Conservation (phyloP, 30 jellyfish, hydroid and myxozoan species). For the Turritopsis dohrnii region DNA sequence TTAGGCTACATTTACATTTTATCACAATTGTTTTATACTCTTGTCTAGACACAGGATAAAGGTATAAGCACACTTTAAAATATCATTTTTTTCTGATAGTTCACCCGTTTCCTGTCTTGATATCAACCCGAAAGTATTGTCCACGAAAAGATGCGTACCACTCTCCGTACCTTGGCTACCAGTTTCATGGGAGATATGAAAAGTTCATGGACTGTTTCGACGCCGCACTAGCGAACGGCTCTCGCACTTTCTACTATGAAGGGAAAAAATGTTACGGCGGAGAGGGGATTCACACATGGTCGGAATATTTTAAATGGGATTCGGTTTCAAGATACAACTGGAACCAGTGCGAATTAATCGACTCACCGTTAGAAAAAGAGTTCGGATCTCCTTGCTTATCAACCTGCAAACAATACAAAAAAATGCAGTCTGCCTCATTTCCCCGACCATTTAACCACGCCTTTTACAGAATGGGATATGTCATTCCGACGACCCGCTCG, state of each 20-base stretch:
- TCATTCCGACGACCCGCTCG: background rate
- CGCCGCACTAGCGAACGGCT: conserved; percentile 12
- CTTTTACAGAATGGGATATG: background rate
- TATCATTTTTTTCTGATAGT: background rate
- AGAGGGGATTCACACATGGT: background rate
- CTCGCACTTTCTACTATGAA: conserved; percentile 6
- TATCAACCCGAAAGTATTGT: background rate
- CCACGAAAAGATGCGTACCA: background rate
- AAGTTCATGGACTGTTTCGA: background rate
- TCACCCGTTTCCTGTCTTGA: background rate
- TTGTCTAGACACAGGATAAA: no score
- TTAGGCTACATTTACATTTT: no score
- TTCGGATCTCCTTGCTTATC: background rate
- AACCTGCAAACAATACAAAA: background rate
- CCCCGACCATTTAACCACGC: no score
- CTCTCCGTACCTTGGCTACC: background rate
- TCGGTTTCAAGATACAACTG: background rate
- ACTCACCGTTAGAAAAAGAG: background rate
- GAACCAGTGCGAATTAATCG: background rate
- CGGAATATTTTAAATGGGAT: background rate
- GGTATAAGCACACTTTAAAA: no score
- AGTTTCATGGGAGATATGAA: background rate
- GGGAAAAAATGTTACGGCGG: conserved; percentile 11
- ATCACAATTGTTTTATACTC: no score
- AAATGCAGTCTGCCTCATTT: no score